Percentiles rank a stretch among this genome's conserved stretches.
Evolutionary conservation across 2,797 vertebrate species (phyloP).

Genomic region (Schizothorax lantsangensis): DNA sequence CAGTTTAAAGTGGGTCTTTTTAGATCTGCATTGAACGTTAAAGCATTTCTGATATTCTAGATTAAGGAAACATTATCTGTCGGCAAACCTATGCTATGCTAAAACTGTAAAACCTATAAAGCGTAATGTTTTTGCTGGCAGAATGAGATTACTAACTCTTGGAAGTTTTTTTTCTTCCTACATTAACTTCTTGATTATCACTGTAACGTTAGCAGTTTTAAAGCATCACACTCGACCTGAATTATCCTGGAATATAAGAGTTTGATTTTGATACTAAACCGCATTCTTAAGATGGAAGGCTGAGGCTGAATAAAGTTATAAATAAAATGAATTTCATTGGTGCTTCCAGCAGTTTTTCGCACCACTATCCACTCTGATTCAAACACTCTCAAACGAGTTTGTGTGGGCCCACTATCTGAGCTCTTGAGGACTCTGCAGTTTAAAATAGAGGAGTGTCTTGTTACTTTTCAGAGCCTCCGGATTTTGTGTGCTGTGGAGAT

Average conservation of each 20-base stretch:
- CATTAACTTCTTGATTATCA: background rate
- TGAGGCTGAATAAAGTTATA: background rate
- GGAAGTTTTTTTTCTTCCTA: background rate
- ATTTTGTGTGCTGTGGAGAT: constrained; percentile 14
- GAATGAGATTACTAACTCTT: background rate
- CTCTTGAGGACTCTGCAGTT: constrained; percentile 32
- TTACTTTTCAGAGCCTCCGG: constrained; percentile 32
- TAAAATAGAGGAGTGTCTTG: constrained; percentile 56
- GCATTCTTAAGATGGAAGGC: background rate
- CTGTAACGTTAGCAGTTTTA: background rate
- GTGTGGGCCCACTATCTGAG: background rate
- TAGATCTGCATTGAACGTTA: background rate
- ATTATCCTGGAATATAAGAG: no score
- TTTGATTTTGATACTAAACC: background rate
- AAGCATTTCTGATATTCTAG: background rate
- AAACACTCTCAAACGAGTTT: background rate
- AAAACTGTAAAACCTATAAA: background rate
- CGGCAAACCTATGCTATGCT: background rate
- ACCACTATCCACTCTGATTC: background rate
- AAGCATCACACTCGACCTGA: background rate
- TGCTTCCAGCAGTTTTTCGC: background rate
- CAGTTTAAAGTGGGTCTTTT: background rate
- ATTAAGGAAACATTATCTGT: background rate
- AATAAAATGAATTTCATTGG: background rate
- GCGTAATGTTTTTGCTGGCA: background rate